Evolutionary conservation across 1,140 invertebrate species (phyloP).

Genomic region (Heliothis subflexa): DNA sequence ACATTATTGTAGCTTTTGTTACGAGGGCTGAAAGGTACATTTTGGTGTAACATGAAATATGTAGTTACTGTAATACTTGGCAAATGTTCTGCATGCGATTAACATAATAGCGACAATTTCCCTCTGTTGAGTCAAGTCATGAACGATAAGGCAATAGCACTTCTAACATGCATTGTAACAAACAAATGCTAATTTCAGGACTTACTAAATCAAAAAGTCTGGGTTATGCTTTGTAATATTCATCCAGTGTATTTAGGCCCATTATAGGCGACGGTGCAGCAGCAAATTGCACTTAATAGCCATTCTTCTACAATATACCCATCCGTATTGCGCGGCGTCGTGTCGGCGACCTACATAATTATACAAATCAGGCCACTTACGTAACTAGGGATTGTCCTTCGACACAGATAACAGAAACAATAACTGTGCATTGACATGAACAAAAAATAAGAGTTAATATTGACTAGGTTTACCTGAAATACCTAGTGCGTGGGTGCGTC

Average conservation of each 20-base stretch:
- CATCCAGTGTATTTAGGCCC: neutral
- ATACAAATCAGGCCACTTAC: conserved; percentile 59
- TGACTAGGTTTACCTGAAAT: conserved; percentile 26
- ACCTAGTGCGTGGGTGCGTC: conserved; percentile 1
- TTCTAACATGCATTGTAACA: neutral
- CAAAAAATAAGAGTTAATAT: conserved; percentile 10
- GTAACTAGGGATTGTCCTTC: conserved; percentile 63
- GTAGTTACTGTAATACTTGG: conserved; percentile 19
- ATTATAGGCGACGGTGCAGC: conserved; percentile 25
- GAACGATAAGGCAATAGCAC: conserved; percentile 3
- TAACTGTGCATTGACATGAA: conserved; percentile 39
- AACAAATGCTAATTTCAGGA: neutral
- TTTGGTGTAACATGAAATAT: neutral
- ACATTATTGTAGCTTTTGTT: conserved; percentile 16
- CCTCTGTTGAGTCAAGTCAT: conserved; percentile 3
- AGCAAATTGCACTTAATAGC: conserved; percentile 32
- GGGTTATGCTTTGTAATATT: neutral
- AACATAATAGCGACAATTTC: conserved; percentile 36
- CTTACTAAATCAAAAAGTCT: neutral
- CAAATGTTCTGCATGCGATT: conserved; percentile 26
- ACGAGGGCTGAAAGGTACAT: neutral
- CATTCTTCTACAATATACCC: conserved; percentile 1
- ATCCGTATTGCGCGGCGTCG: conserved; percentile 50
- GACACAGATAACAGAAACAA: conserved; percentile 45
- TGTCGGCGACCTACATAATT: conserved; percentile 56